Evolutionary conservation across 1,140 invertebrate genomes (phyloP), one percentile per base, ranked within the genome.

Genomic region (Brachystomella parvula): DNA sequence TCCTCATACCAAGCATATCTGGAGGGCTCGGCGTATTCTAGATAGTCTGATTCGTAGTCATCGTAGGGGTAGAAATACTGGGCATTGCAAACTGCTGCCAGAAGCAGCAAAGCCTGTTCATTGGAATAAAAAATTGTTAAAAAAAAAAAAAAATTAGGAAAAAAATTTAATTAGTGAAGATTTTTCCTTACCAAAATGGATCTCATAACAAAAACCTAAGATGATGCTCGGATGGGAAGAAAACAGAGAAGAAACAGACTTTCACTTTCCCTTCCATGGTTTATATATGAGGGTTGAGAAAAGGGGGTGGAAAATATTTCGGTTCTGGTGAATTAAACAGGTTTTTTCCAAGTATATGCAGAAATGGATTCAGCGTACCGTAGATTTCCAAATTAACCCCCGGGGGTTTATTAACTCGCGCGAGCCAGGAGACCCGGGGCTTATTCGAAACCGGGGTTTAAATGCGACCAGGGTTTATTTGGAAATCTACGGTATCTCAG

Each of bases 251-350:
- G 49, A 53, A 53, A 53, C 49, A 26, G 49, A 53, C 49, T 53
- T 53, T 53, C 49, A 53, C 49, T 53, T 53, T 53, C 49, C 3
- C 24, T 24, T 17, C 49, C 24, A 53, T 24, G n/a, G 49, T 53
- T 53, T 53, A 53, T 53, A 53, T 53, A 53, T 26, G 49, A 53
- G 15, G 49, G 15, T 53, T 53, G 6, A 19, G 6, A 26, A 17
- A 24, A 24, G 49, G 24, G 21, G 21, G 12, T 12, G 39, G 39
- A n/a, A 12, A 44, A 44, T 44, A 44, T 44, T 44, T 12, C n/a
- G 39, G n/a, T n/a, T n/a, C n/a, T n/a, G 39, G 39, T 44, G 39
- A 44, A n/a, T 44, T n/a, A 44, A 44, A 44, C 39, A 44, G 39
- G 39, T 44, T 44, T 44, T 44, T n/a, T n/a, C n/a, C n/a, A n/a